Base-by-base conservation (phyloP, 2,888 invertebrate genomes). In the Ophion slaviceki region DNA sequence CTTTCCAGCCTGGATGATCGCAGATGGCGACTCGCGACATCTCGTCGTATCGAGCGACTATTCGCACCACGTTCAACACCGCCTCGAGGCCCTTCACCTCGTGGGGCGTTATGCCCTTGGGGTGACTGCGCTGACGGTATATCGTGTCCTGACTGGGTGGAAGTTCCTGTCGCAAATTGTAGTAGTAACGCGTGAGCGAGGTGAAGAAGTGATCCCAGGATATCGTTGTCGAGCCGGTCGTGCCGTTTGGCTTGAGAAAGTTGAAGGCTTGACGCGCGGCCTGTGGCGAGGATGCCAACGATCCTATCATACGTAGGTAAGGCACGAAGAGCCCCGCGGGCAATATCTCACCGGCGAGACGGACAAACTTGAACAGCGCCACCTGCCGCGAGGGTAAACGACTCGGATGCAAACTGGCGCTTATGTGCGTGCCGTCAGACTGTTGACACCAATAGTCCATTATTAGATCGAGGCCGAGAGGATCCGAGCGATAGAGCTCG, bases 1-100 rank as follows among this genome's bases (percentile, higher is more conserved):
- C 97, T 81, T 97, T 96, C 98, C 98, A 99, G 89, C 96, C 97
- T 53, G 97, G 96, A 93, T 98, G 98, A 92, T 99, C 98, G 91
- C 97, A 97, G 71, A 99, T 95, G 28, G 97, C 96, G 57, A 97
- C 95, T 80, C 98, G 95, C 0, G 98, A 97, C 89, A 97, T 96
- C 90, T 97, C 97, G 94, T 98, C 98, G 92, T 97, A 95, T 1
- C 96, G 95, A 0, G 98, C 97, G 28, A 99, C 97, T 2, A 96
- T 96, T 87, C 96, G 96, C 53, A 98, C 96, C 0, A 99, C 95
- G 80, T 95, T 95, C 71, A 99, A 94, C 0, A 98, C 98, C 0
- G 97, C 96, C 88, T 97, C 96, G 88, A 99, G 95, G 0, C 98
- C 98, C 88, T 98, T 97, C 76, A 98, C 96, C 94, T 98, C 98